phyloP scores from a whole-genome alignment of 2,113 vertebrate genomes.

The Nothobranchius kuhntae region DNA sequence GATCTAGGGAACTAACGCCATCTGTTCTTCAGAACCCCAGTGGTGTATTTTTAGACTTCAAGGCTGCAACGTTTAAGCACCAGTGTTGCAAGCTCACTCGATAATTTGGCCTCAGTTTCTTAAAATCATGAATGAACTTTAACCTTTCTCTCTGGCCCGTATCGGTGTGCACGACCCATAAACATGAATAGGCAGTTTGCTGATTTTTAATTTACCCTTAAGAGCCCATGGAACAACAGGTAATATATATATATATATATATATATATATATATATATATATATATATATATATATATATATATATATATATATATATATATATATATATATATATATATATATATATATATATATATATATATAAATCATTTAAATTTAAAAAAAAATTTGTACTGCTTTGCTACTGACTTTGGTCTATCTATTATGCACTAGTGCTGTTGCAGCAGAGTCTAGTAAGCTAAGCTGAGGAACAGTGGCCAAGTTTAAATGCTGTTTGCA shows the following conservation, averaged over 20 bases:
- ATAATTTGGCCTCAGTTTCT: background rate
- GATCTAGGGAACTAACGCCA: no score
- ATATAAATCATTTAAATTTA: no score
- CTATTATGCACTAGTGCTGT: background rate
- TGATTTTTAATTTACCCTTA: background rate
- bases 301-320: no score
- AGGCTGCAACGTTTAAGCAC: no score
- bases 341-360: no score
- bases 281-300: no score
- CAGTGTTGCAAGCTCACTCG: background rate
- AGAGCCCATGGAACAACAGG: background rate
- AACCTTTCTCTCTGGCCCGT: background rate
- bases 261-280: no score
- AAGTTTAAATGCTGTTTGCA: constrained; percentile 2
- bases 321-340: no score
- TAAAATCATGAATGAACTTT: background rate
- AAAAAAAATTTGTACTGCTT: background rate
- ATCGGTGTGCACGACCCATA: background rate
- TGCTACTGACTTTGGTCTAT: background rate
- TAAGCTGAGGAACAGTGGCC: background rate
- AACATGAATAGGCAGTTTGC: background rate
- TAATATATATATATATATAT: background rate
- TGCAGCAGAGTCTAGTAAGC: background rate
- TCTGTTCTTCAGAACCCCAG: no score
- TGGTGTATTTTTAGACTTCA: no score